Conservation (phyloP, 2,888 invertebrate species). For the Dendrolimus houi region DNA sequence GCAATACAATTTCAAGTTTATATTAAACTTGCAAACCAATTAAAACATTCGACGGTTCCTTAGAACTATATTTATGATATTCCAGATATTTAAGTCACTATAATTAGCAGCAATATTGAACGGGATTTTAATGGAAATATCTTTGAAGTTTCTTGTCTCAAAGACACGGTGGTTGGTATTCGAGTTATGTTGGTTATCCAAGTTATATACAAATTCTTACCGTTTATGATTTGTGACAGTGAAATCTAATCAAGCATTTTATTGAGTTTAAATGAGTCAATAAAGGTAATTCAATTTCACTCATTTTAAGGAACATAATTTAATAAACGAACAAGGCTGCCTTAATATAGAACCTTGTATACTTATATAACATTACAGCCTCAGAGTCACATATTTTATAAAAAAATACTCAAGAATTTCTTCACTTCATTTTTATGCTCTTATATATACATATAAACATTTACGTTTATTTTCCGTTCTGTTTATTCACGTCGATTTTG, state of each 20-base stretch:
- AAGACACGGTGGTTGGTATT: constrained; percentile 12
- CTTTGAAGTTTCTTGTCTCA: constrained; percentile 17
- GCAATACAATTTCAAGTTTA: constrained; percentile 37
- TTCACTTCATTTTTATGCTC: too few relatives aligned
- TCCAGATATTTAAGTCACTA: constrained; percentile 12
- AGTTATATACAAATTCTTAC: constrained; percentile 20
- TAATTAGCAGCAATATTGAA: constrained; percentile 16
- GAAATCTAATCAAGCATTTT: constrained; percentile 15
- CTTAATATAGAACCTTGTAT: neutral
- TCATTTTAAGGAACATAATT: constrained; percentile 6
- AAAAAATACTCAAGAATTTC: too few relatives aligned
- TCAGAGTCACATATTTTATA: too few relatives aligned
- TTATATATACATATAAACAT: too few relatives aligned
- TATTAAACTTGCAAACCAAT: constrained; percentile 34
- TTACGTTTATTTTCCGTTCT: too few relatives aligned
- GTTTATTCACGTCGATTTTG: too few relatives aligned
- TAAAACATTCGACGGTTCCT: constrained; percentile 12
- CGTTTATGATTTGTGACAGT: constrained; percentile 4
- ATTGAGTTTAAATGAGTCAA: constrained; percentile 8
- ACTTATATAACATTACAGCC: neutral
- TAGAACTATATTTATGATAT: constrained; percentile 1
- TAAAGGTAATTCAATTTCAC: constrained; percentile 13
- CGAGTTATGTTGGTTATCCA: constrained; percentile 18
- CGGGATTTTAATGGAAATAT: constrained; percentile 19
- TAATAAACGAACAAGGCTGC: neutral